Base-by-base conservation (phyloP, 2,797 vertebrate species). In the Lepilemur ruficaudatus region DNA sequence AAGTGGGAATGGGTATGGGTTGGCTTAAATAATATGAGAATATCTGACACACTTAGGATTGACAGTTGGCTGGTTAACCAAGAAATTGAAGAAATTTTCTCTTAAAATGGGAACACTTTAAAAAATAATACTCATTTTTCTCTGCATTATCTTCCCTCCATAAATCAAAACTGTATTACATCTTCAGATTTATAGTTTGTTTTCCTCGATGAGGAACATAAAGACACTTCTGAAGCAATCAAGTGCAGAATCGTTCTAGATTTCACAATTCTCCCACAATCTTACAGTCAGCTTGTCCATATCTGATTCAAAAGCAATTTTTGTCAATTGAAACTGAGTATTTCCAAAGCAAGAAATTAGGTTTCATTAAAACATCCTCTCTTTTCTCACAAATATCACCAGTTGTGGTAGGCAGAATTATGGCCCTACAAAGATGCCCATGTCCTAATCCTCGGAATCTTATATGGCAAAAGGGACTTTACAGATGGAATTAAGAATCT, bases 1-100 rank as follows among this genome's bases (percentile, higher is more conserved):
- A n/a, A 2, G 63, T 41, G 43, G n/a, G 15, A 89, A 75, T 28
- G 76, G 32, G 41, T 38, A 35, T 75, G 7, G 50, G 73, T n/a
- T 86, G 28, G 15, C 38, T 35, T 67, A 69, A 86, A 61, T 86
- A 72, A 61, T 14, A 73, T 67, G 22, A 78, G 25, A 89, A 69
- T 28, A 87, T 12, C 25, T 79, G 61, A 63, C 35, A 92, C 38
- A 50, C 20, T 23, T 72, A 63, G 20, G 32, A 78, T 69, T 92
- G 85, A 11, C 28, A 75, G 43, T 79, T 90, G 17, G 30, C 63
- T 86, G 46, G 28, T 81, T 87, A 92, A 87, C 7, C 7, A 52
- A 94, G 41, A 90, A 92, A 83, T 15, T 41, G 25, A 87, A 38
- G 50, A 48, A 73, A 73, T 76, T 75, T 76, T 91, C 87, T 95